Base-by-base conservation (phyloP, 2,888 invertebrate species). In the Tortrix viridana region DNA sequence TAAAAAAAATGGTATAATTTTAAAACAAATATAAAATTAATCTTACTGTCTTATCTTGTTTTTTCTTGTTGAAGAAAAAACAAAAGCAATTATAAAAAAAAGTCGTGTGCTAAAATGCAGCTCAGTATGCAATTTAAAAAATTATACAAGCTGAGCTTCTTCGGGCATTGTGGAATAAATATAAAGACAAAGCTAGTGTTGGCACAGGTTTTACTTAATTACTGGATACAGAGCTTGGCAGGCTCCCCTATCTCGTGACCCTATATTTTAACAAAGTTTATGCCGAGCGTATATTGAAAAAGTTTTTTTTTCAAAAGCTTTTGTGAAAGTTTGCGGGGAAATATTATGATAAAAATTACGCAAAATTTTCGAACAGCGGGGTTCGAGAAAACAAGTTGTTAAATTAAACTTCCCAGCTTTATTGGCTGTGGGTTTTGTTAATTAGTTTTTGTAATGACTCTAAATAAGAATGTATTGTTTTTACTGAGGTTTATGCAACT, bases 211-310 rank as follows among this genome's bases (percentile, higher is more conserved):
- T 26, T 37, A 19, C 12, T 37, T 56, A 56, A 61, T 56, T 61
- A 37, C 22, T 49, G 20, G 3, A 32, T 2, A 19, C 32, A 44
- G 44, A 12, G 49, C 20, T 49, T 61, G 61, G 23, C 50, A 46
- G 23, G 19, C 38, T 47, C n/a, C 14, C 32, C 19, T 26, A 23
- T 22, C 41, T 5, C 41, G 12, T 32, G 47, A 52, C 23, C 46
- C 46, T 56, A 52, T 52, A 32, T 50, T 43, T 20, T 16, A 16
- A 6, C 20, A 50, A 38, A 57, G 38, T 50, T 57, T 56, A 22
- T 7, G 47, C 20, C 37, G 19, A 26, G 56, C 62, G 37, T 47
- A 57, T 62, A 62, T 62, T 62, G 62, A 62, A 62, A 62, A 55
- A 62, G 50, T 56, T 62, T n/a, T 53, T n/a, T 53, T 61, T 55